Conservation (phyloP, 1,140 invertebrate genomes). For the Philaenus spumarius region DNA sequence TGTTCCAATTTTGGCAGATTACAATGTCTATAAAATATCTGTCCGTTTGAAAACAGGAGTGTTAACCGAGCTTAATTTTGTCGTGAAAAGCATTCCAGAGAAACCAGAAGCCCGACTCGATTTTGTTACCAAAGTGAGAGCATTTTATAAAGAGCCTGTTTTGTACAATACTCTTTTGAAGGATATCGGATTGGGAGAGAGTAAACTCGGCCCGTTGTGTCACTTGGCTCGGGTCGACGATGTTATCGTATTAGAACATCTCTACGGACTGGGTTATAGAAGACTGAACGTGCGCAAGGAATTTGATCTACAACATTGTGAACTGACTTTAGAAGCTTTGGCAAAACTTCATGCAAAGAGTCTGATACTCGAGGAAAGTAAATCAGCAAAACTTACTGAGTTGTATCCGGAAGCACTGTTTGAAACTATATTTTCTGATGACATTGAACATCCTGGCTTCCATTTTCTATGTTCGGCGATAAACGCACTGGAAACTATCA, state of each 20-base stretch:
- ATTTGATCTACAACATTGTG: conserved; percentile 5
- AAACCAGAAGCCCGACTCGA: background rate
- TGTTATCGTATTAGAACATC: conserved; percentile 10
- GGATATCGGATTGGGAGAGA: background rate
- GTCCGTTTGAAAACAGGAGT: background rate
- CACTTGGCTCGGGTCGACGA: background rate
- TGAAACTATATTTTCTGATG: conserved; percentile 8
- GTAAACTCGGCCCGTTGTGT: conserved; percentile 6
- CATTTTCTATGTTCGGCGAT: conserved; percentile 3
- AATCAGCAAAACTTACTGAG: background rate
- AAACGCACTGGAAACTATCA: background rate
- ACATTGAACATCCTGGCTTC: conserved; percentile 8
- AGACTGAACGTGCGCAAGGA: background rate
- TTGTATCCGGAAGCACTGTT: background rate
- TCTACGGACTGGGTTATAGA: background rate
- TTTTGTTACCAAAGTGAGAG: conserved; percentile 1
- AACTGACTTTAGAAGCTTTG: background rate
- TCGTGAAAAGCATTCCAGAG: conserved; percentile 9
- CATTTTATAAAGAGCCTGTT: conserved; percentile 9
- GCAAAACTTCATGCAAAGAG: conserved; percentile 10
- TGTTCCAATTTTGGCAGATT: conserved; percentile 1
- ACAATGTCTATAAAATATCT: background rate
- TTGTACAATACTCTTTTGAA: conserved; percentile 1
- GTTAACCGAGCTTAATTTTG: background rate
- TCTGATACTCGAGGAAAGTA: conserved; percentile 10